Evolutionary conservation across 2,797 vertebrate genomes (phyloP), one percentile per base, ranked within the genome.

Genomic region (Craterocephalus amniculus): DNA sequence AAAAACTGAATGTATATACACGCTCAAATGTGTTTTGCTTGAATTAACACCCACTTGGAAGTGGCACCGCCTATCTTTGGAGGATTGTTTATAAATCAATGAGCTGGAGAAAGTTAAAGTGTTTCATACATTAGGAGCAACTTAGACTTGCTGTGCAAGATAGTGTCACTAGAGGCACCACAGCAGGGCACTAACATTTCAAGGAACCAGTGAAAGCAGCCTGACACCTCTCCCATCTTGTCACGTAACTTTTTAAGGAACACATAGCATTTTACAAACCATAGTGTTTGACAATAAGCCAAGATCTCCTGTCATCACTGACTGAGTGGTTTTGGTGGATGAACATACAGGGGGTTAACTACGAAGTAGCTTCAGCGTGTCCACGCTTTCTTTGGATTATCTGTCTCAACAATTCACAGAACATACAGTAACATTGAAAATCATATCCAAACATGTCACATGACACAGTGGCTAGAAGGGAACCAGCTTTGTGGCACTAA

Each of bases 51-150:
- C 10, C 35, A 26, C n/a, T 18, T 43, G 40, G 40, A 43, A 43
- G 40, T 43, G 40, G 16, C 18, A 20, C 40, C 16, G 18, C 20
- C 40, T 43, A 18, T 26, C 24, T 52, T 52, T 27, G 13, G 5
- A 55, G 51, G 0, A 12, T 43, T 65, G 13, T 70, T 43, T 52
- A 63, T 56, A 62, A 70, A 62, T 35, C 0, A 35, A 38, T 11
- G 38, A 29, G 51, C 51, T 52, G 10, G 26, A 27, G 27, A 40
- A 55, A 34, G 20, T 38, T 54, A 8, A 54, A 10, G 49, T 4
- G 1, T 63, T 56, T 14, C 10, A 49, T 11, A 51, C 48, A 24
- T 4, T 12, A 38, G 4, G 18, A 52, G 24, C 24, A 52, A 26
- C 49, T 26, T 5, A 24, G 22, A 16, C 8, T 26, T 51, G 24